Base-by-base conservation (phyloP, 1,140 invertebrate genomes). In the Notospermus geniculatus region DNA sequence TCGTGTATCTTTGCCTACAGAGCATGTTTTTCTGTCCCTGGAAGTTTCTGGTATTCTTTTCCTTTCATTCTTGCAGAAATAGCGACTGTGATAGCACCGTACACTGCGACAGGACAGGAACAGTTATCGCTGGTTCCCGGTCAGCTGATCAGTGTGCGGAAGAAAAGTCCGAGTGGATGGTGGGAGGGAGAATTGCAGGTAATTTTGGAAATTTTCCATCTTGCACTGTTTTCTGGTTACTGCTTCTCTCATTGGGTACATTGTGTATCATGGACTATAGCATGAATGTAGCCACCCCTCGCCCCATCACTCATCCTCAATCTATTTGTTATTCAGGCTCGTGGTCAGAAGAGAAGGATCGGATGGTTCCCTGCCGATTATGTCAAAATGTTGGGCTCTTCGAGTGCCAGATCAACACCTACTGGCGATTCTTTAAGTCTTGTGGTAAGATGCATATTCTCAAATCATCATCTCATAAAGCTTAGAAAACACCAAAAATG, bases 101-200 rank as follows among this genome's bases (percentile, higher is more conserved):
- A 95, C 75, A 87, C 90, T 78, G 90, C 91, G 1, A 91, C 90
- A 2, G 95, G 93, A 73, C 77, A 87, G 0, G 95, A 97, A 74
- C 95, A 98, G 77, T 81, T 99, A 15, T 89, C 89, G 57, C 80
- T 99, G 9, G 87, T 90, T 70, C 87, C 91, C 64, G 96, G 95
- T n/a, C 95, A 98, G 72, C 82, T 98, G 52, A 90, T 99, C 53
- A 91, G 95, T 84, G 92, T 99, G 17, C 85, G 94, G 15, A 97
- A 97, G 81, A 99, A 98, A 77, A 93, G 92, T 9, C 88, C 92
- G 57, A 92, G 91, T 66, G 95, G 95, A 23, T 98, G 96, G 96
- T 99, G 97, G 97, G 96, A 99, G 86, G 97, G 97, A 52, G 97
- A 99, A 82, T 82, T 98, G 27, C 94, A 97, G 83, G 93, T 85